A percentile compares a stretch with the other conserved stretches of the same genome.
Conservation (phyloP, 2,888 invertebrate species). For the Galerucella nymphaeae region DNA sequence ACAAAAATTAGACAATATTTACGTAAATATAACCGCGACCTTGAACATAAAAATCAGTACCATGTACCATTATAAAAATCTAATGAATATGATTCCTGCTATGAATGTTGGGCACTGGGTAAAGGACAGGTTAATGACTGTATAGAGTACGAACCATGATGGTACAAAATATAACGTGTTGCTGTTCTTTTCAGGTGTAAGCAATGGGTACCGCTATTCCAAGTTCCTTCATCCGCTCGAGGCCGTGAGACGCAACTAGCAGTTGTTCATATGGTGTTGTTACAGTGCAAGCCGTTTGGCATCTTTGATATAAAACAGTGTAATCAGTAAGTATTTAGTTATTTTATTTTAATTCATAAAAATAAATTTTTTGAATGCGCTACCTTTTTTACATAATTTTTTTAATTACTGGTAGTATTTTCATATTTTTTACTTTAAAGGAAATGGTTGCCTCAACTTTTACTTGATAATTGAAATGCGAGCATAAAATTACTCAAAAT, state of each 20-base stretch:
- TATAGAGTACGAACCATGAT: neutral
- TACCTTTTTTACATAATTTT: no score
- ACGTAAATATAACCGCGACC: neutral
- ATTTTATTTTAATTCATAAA: no score
- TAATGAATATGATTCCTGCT: neutral
- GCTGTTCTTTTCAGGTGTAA: slow-evolving; percentile 17
- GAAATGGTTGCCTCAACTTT: no score
- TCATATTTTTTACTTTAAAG: no score
- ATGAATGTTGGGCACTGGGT: slow-evolving; percentile 17
- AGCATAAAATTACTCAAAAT: no score
- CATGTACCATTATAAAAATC: neutral
- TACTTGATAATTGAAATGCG: no score
- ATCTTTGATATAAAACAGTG: slow-evolving; percentile 21
- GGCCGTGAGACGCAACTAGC: slow-evolving; percentile 53
- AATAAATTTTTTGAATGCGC: no score
- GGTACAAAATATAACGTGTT: neutral
- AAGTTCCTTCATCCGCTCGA: slow-evolving; percentile 56
- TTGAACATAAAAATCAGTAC: neutral
- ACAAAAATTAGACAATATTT: no score
- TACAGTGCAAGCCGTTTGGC: slow-evolving; percentile 47
- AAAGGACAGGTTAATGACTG: slow-evolving; percentile 12
- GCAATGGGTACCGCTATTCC: slow-evolving; percentile 64
- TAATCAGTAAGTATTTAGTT: slow-evolving; percentile 43
- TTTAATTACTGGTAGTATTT: no score
- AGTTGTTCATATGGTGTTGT: slow-evolving; percentile 62